Conservation (phyloP, 1,140 invertebrate genomes). For the Bombus polaris region DNA sequence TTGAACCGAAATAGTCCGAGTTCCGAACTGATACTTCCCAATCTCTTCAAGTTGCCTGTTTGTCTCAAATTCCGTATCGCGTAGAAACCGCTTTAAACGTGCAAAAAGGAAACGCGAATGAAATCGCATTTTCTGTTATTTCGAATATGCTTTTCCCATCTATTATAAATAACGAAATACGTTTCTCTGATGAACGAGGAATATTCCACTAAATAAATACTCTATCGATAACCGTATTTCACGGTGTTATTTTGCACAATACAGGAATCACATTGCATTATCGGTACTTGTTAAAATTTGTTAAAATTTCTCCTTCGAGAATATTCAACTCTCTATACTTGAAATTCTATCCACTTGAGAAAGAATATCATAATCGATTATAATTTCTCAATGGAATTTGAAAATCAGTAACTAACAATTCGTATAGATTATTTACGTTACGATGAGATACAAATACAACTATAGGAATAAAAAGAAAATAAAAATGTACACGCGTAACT, state of each 20-base stretch:
- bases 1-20: not conserved
- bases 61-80: constrained; percentile 1
- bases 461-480: no score
- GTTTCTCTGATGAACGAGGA: not conserved
- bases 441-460: no score
- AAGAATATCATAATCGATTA: no score
- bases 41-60: not conserved
- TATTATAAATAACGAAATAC: not conserved
- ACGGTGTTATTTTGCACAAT: not conserved
- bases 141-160: not conserved
- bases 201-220: not conserved
- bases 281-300: no score
- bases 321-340: not conserved
- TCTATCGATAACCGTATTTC: not conserved
- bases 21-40: not conserved
- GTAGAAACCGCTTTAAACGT: not conserved
- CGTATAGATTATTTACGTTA: no score
- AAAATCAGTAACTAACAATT: no score
- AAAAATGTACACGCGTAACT: no score
- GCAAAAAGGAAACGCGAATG: not conserved
- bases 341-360: not conserved
- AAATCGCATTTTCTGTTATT: not conserved
- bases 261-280: not conserved
- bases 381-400: no score
- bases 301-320: not conserved